These are phyloP conservation scores for Patella ulyssiponensis DNA, from an alignment of 2,888 invertebrate species.

Conservation along the genomic window DNA sequence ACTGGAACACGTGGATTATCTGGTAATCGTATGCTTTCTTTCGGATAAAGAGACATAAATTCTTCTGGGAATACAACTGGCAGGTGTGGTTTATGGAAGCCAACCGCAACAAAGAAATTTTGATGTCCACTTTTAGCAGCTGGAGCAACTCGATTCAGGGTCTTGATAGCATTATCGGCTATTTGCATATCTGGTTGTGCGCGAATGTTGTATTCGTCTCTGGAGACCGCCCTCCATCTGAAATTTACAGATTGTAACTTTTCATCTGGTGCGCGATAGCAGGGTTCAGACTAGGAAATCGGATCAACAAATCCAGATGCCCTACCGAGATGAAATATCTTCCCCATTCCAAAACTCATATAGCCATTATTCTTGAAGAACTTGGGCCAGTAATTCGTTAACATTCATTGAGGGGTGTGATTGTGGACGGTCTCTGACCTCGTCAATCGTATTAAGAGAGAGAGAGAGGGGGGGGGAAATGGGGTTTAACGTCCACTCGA, in stretches of 20 bases:
- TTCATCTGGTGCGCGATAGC: background rate
- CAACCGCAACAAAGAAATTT: slow-evolving; percentile 48
- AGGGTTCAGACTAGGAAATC: slow-evolving; percentile 23
- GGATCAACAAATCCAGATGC: slow-evolving; percentile 14
- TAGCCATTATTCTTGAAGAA: slow-evolving; percentile 45
- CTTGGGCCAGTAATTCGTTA: too few relatives aligned
- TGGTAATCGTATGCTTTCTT: slow-evolving; percentile 23
- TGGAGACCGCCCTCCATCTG: slow-evolving; percentile 39
- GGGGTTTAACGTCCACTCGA: too few relatives aligned
- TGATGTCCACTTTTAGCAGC: slow-evolving; percentile 25
- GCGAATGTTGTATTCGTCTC: slow-evolving; percentile 15
- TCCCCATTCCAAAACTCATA: slow-evolving; percentile 38
- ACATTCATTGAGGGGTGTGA: too few relatives aligned
- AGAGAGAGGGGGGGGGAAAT: too few relatives aligned
- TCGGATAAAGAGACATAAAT: slow-evolving; percentile 34
- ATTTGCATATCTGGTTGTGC: slow-evolving; percentile 37
- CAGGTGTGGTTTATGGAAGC: slow-evolving; percentile 47
- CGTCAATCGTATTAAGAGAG: too few relatives aligned
- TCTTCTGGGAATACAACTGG: slow-evolving; percentile 42
- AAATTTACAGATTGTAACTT: background rate
- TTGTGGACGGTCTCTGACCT: too few relatives aligned
- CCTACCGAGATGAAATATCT: slow-evolving; percentile 30
- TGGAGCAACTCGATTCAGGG: slow-evolving; percentile 31
- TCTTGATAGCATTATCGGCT: slow-evolving; percentile 35
- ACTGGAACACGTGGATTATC: slow-evolving; percentile 19